Percentiles rank a stretch among this genome's conserved stretches.
These are phyloP conservation scores for Gallinago nigripennis DNA, from an alignment of 2,797 vertebrate genomes.

Conservation along the genomic window DNA sequence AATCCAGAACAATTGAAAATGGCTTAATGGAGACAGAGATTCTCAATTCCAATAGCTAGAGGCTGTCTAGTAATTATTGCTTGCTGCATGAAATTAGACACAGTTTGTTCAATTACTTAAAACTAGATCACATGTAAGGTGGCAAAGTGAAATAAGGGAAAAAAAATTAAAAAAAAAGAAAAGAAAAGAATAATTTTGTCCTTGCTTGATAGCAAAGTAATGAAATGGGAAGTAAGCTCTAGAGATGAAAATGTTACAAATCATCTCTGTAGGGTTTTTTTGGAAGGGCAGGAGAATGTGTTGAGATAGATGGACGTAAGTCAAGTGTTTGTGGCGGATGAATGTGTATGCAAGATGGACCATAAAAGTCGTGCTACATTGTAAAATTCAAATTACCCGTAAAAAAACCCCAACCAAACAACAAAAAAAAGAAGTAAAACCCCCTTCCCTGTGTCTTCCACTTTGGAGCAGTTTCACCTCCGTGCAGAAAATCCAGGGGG, in stretches of 20 bases:
- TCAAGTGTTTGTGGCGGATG: slow-evolving; percentile 1
- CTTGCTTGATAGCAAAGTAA: slow-evolving; percentile 63
- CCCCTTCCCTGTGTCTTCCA: not conserved
- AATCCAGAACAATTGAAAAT: slow-evolving; percentile 79
- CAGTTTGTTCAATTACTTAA: slow-evolving; percentile 92
- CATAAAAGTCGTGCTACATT: not conserved
- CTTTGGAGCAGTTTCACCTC: not conserved
- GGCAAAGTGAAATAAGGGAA: slow-evolving; percentile 71
- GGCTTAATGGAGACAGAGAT: slow-evolving; percentile 78
- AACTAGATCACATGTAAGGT: slow-evolving; percentile 90
- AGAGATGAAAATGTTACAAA: slow-evolving; percentile 45
- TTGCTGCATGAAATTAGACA: slow-evolving; percentile 92
- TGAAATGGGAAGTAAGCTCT: slow-evolving; percentile 55
- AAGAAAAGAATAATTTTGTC: slow-evolving; percentile 53
- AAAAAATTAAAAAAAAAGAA: not conserved
- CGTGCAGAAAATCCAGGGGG: not conserved
- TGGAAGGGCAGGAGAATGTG: not conserved
- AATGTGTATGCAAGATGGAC: not conserved
- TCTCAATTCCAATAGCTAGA: slow-evolving; percentile 84
- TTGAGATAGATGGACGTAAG: slow-evolving; percentile 29
- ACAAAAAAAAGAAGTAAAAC: not conserved
- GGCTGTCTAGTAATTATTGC: slow-evolving; percentile 91
- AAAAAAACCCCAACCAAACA: not conserved
- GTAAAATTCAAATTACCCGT: not conserved
- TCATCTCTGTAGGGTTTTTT: not conserved